phyloP scores from a whole-genome alignment of 2,113 vertebrate species.

The Entelurus aequoreus region DNA sequence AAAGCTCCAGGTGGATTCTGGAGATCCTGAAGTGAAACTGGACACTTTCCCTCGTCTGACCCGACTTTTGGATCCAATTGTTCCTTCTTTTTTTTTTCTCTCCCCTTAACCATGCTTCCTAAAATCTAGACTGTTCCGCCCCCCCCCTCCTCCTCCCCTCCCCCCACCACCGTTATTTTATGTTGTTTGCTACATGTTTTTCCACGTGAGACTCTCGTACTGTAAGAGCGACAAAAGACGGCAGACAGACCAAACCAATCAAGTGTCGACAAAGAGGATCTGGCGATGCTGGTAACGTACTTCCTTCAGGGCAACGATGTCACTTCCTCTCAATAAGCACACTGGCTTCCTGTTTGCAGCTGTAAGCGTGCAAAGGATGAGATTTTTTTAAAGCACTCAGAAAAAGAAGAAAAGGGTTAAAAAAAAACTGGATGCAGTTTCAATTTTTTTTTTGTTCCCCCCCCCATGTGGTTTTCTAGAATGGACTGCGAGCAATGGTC shows the following conservation, averaged over 20 bases:
- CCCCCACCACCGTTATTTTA: constrained; percentile 12
- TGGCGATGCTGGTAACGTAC: constrained; percentile 70
- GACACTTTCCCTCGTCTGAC: constrained; percentile 17
- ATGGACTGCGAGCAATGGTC: constrained; percentile 55
- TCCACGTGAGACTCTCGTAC: constrained; percentile 42
- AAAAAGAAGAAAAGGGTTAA: constrained; percentile 55
- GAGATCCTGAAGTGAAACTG: constrained; percentile 2
- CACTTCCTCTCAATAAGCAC: constrained; percentile 75
- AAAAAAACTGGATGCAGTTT: constrained; percentile 49
- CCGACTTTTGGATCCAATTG: too few relatives aligned
- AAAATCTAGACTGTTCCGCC: constrained; percentile 2
- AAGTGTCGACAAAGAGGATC: constrained; percentile 56
- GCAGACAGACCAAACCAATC: constrained; percentile 55
- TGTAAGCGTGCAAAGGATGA: constrained; percentile 71
- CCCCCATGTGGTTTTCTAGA: constrained; percentile 14
- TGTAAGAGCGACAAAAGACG: constrained; percentile 33
- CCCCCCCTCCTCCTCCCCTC: too few relatives aligned
- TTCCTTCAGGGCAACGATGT: constrained; percentile 73
- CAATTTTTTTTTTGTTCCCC: constrained; percentile 9
- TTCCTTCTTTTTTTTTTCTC: constrained; percentile 20
- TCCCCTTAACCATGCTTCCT: constrained; percentile 42
- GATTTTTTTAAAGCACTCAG: constrained; percentile 64
- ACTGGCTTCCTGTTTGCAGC: constrained; percentile 76
- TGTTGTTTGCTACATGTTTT: constrained; percentile 52
- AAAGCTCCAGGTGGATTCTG: too few relatives aligned